Evolutionary conservation across 2,113 vertebrate species (phyloP).

Genomic region (Chlamydotis undulata): DNA sequence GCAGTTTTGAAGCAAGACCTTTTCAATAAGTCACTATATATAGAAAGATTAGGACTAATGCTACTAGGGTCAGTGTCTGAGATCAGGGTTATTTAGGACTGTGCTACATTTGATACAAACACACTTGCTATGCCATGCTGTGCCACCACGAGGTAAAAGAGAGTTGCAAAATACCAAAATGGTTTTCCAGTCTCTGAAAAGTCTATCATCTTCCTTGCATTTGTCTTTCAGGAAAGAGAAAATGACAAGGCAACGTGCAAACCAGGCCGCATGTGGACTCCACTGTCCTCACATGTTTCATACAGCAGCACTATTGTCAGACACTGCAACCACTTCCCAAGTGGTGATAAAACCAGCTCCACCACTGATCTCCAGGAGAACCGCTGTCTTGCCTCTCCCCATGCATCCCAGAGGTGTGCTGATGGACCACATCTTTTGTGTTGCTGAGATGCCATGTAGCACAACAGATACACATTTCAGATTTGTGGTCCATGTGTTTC

Average conservation of each 20-base stretch:
- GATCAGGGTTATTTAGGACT: constrained; percentile 43
- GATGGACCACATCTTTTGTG: not conserved
- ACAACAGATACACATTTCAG: not conserved
- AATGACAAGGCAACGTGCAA: not conserved
- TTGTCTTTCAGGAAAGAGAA: constrained; percentile 23
- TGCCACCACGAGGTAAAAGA: not conserved
- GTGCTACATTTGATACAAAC: not conserved
- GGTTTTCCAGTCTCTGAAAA: not conserved
- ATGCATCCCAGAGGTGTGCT: not conserved
- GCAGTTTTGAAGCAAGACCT: constrained; percentile 73
- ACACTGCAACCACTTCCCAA: not conserved
- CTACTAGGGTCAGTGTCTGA: not conserved
- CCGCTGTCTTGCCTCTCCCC: not conserved
- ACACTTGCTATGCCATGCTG: accelerated
- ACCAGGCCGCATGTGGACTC: not conserved
- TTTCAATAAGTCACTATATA: constrained; percentile 58
- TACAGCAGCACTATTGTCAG: constrained; percentile 2
- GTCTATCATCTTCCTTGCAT: not conserved
- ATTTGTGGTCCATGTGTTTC: accelerated
- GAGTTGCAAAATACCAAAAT: not conserved
- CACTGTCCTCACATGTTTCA: not conserved
- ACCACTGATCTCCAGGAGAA: not conserved
- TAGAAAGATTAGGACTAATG: constrained; percentile 37
- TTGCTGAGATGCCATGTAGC: not conserved
- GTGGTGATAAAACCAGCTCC: not conserved